phyloP scores from a whole-genome alignment of 2,113 vertebrate species.

The Aythya baeri region DNA sequence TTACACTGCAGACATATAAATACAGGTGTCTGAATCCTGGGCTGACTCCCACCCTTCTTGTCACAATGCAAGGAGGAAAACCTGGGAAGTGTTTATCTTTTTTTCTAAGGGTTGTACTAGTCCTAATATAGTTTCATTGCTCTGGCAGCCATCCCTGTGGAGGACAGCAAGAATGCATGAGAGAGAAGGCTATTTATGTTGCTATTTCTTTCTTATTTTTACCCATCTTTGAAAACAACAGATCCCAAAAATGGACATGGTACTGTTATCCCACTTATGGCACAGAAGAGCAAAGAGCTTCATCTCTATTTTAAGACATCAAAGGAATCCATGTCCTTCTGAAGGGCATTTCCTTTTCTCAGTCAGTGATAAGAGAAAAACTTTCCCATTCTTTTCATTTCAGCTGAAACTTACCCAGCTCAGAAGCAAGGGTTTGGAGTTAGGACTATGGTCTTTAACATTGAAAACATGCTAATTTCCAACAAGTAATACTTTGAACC shows the following conservation, averaged over 20 bases:
- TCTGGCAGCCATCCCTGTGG: slow-evolving; percentile 10
- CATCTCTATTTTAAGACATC: slow-evolving; percentile 21
- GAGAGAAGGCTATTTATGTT: neutral
- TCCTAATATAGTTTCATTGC: neutral
- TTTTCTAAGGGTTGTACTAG: neutral
- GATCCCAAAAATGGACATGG: neutral
- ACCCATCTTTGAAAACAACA: neutral
- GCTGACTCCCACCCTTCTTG: neutral
- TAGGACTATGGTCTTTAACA: neutral
- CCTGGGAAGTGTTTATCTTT: neutral
- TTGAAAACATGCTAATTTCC: neutral
- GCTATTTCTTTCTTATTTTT: slow-evolving; percentile 43
- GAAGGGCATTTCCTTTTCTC: neutral
- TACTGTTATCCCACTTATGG: neutral
- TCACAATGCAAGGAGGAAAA: neutral
- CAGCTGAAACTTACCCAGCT: neutral
- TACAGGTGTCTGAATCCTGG: neutral
- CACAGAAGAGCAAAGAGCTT: neutral
- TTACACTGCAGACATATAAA: neutral
- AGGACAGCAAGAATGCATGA: neutral
- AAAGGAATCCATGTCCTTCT: slow-evolving; percentile 5
- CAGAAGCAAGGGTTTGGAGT: neutral
- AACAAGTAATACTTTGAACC: neutral
- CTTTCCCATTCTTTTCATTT: neutral
- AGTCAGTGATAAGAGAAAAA: neutral